Conservation (phyloP, 2,888 invertebrate genomes). For the Drosophila leonis region DNA sequence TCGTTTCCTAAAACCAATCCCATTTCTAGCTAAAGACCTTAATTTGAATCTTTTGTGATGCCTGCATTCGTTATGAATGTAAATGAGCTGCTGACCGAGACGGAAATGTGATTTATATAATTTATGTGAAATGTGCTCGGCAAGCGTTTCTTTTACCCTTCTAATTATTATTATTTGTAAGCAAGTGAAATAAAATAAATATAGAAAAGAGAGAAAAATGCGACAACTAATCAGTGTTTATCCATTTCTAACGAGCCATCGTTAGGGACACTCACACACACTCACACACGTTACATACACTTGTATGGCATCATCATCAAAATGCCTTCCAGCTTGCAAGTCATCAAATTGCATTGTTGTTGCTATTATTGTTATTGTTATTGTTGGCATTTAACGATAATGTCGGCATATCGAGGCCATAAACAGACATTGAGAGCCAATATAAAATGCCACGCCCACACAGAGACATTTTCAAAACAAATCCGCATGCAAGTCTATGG, state of each 20-base stretch:
- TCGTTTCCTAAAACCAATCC: background rate
- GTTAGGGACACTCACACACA: constrained; percentile 44
- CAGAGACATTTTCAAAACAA: constrained; percentile 10
- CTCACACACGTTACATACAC: constrained; percentile 11
- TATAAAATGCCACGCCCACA: constrained; percentile 53
- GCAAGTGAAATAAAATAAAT: constrained; percentile 10
- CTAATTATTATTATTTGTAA: constrained; percentile 59
- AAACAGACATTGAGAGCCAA: constrained; percentile 65
- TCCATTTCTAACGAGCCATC: constrained; percentile 77
- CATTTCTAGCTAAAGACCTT: constrained; percentile 22
- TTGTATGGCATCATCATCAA: constrained; percentile 65
- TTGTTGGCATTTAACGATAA: constrained; percentile 74
- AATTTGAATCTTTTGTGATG: constrained; percentile 26
- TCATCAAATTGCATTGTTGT: constrained; percentile 75
- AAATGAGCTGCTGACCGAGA: constrained; percentile 56
- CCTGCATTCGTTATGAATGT: constrained; percentile 66
- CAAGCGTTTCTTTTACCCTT: constrained; percentile 42
- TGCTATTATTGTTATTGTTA: constrained; percentile 45
- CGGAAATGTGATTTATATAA: constrained; percentile 63
- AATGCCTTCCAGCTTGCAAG: constrained; percentile 68
- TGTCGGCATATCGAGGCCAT: constrained; percentile 72
- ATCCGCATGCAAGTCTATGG: constrained; percentile 33
- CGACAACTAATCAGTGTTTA: constrained; percentile 75
- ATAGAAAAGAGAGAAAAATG: constrained; percentile 12
- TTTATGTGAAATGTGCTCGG: constrained; percentile 26